Percentiles rank a stretch among this genome's conserved stretches.
Conservation (phyloP, 1,140 invertebrate species). For the Leptoteleia sp. region DNA sequence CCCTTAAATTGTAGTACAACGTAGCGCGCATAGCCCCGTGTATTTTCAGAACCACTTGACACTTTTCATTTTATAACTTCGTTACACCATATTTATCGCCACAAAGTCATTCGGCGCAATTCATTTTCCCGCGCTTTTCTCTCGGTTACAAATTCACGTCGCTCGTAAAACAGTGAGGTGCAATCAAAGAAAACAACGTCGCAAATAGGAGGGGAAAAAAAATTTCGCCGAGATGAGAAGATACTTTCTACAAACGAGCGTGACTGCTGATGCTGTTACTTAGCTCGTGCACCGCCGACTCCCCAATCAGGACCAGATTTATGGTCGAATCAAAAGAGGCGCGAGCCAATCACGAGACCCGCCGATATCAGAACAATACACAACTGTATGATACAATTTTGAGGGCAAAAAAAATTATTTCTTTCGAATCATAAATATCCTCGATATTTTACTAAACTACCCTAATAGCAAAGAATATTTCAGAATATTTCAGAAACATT, state of each 20-base stretch:
- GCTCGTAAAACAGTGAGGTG: constrained; percentile 39
- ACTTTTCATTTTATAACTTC: constrained; percentile 60
- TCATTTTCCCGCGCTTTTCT: constrained; percentile 52
- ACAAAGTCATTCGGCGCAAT: constrained; percentile 46
- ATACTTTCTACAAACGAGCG: constrained; percentile 45
- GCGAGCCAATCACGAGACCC: background rate
- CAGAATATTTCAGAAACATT: no score
- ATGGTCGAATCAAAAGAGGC: constrained; percentile 18
- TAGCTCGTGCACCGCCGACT: constrained; percentile 4
- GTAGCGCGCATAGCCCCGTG: no score
- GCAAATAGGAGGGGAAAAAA: constrained; percentile 31
- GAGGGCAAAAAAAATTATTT: no score
- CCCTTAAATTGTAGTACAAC: constrained; percentile 20
- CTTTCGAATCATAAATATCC: no score
- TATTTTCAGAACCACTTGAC: constrained; percentile 31
- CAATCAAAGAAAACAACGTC: constrained; percentile 53
- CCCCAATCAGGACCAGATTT: constrained; percentile 29
- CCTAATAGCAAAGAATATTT: no score
- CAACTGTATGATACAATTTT: no score
- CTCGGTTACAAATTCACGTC: constrained; percentile 42
- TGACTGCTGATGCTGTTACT: constrained; percentile 14
- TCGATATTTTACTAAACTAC: no score
- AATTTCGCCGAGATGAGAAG: constrained; percentile 34
- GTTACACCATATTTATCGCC: constrained; percentile 55
- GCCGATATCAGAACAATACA: background rate